These are phyloP conservation scores for Orius insidiosus DNA, from an alignment of 1,140 invertebrate species.

Conservation along the genomic window DNA sequence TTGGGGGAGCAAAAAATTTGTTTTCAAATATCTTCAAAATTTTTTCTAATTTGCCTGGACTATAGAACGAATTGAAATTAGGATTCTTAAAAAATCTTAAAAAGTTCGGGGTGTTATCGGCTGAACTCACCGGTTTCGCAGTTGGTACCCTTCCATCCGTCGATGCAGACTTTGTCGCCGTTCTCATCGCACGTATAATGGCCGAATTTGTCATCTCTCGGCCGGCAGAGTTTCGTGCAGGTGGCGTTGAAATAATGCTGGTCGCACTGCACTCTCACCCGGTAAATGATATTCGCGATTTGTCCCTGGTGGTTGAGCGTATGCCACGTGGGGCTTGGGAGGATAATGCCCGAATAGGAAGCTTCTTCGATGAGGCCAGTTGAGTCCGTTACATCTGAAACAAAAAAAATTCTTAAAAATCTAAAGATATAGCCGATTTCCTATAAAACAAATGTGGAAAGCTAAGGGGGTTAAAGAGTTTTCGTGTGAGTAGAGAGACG, in stretches of 20 bases:
- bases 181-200: conserved; percentile 78
- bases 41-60: no score
- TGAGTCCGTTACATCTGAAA: conserved; percentile 14
- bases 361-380: conserved; percentile 63
- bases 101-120: no score
- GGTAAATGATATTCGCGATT: conserved; percentile 60
- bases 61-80: no score
- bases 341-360: conserved; percentile 74
- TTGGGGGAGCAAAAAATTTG: no score
- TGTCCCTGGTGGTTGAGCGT: conserved; percentile 62
- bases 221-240: conserved; percentile 82
- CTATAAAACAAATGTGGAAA: no score
- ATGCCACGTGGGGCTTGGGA: conserved; percentile 78
- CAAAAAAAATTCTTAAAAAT: neutral
- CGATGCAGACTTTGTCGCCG: conserved; percentile 79
- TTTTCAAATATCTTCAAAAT: no score
- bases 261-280: conserved; percentile 78
- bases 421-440: no score
- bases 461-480: no score
- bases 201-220: conserved; percentile 82
- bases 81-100: neutral
- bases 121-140: conserved; percentile 70
- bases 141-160: conserved; percentile 83
- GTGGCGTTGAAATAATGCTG: conserved; percentile 87
- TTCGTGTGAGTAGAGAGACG: no score